Evolutionary conservation across 2,888 invertebrate genomes (phyloP).

Genomic region (Hetaerina titia): DNA sequence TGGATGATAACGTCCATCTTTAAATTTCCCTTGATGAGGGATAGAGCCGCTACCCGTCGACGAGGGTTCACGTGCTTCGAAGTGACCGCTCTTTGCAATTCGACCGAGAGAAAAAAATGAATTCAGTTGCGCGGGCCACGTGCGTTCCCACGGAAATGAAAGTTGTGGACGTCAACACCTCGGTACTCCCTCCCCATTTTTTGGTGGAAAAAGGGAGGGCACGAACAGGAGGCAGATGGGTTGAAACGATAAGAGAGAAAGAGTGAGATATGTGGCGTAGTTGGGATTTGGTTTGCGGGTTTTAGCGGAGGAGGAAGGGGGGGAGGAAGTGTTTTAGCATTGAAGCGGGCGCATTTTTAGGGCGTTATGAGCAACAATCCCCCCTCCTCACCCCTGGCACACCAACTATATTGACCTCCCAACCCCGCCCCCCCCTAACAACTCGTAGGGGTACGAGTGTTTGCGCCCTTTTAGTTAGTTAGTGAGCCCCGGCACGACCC

Average conservation of each 20-base stretch:
- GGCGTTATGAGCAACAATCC: not conserved
- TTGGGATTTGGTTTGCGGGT: not conserved
- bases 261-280: not conserved
- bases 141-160: constrained; percentile 4
- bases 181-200: not conserved
- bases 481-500: not conserved
- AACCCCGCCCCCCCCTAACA: not conserved
- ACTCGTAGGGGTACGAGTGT: not conserved
- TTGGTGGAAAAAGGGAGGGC: not conserved
- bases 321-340: not conserved
- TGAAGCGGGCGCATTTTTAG: not conserved
- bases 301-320: not conserved
- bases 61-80: too few relatives aligned
- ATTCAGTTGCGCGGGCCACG: not conserved
- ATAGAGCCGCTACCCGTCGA: too few relatives aligned
- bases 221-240: not conserved
- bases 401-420: not conserved
- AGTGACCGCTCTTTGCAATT: too few relatives aligned
- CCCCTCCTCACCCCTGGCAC: not conserved
- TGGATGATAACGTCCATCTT: too few relatives aligned
- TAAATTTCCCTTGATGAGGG: too few relatives aligned
- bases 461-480: not conserved
- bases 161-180: not conserved
- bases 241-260: not conserved
- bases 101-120: too few relatives aligned